These are phyloP conservation scores for Hypercompe scribonia DNA, from an alignment of 2,888 invertebrate species.

Conservation along the genomic window DNA sequence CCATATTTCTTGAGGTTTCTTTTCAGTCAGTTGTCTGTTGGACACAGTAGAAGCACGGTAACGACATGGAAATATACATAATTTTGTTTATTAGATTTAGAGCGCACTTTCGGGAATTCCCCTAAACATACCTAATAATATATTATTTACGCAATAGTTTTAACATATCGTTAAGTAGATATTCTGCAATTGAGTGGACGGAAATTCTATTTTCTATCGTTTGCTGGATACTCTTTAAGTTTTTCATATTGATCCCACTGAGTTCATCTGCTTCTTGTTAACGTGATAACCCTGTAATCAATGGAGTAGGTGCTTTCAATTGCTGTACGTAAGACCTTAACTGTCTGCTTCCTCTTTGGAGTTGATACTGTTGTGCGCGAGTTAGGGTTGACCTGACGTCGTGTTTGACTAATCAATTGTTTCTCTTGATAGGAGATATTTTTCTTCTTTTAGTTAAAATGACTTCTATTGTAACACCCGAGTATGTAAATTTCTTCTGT, in stretches of 20 bases:
- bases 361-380: conserved; percentile 28
- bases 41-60: neutral
- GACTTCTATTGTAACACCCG: neutral
- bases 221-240: too few species aligned
- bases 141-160: neutral
- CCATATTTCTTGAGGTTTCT: too few species aligned
- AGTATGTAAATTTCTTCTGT: too few species aligned
- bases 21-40: neutral
- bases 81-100: neutral
- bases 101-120: neutral
- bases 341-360: conserved; percentile 47
- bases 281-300: conserved; percentile 36
- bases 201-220: too few species aligned
- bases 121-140: too few species aligned
- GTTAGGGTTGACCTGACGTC: conserved; percentile 33
- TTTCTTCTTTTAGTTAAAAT: neutral
- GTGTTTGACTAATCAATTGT: neutral
- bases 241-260: too few species aligned
- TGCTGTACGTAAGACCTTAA: conserved; percentile 50
- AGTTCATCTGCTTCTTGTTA: conserved; percentile 17
- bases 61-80: neutral
- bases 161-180: too few species aligned
- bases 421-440: neutral
- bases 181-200: too few species aligned
- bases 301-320: conserved; percentile 47